Evolutionary conservation across 2,888 invertebrate genomes (phyloP).

Genomic region (Ellobium chinense): DNA sequence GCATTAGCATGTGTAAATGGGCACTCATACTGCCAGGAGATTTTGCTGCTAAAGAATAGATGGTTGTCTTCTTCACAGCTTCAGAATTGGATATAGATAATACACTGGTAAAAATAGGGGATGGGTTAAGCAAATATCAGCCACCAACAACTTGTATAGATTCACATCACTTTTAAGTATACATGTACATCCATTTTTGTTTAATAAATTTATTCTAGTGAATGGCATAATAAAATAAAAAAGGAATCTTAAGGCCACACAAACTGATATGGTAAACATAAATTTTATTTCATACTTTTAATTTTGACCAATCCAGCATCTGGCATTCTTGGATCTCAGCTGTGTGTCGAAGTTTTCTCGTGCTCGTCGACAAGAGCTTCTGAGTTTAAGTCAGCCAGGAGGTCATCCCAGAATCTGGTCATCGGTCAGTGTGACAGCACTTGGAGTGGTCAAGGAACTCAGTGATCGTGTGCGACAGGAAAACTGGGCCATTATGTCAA

Average conservation of each 20-base stretch:
- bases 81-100: not conserved
- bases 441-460: conserved; percentile 84
- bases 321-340: conserved; percentile 88
- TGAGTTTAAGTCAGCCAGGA: conserved; percentile 79
- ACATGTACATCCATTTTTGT: not conserved
- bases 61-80: too few species aligned
- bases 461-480: conserved; percentile 77
- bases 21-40: too few species aligned
- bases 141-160: too few species aligned
- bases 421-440: conserved; percentile 83
- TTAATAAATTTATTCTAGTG: not conserved
- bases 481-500: conserved; percentile 69
- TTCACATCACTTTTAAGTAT: too few species aligned
- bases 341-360: conserved; percentile 84
- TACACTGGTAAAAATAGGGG: too few species aligned
- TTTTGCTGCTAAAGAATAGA: too few species aligned
- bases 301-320: conserved; percentile 81
- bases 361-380: conserved; percentile 84
- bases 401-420: conserved; percentile 95
- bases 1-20: too few species aligned
- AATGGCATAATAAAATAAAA: too few species aligned
- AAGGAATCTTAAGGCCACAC: too few species aligned
- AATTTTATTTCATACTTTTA: not conserved
- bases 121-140: too few species aligned
- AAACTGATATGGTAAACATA: too few species aligned